These are phyloP conservation scores for Neuroterus valhalla DNA, from an alignment of 1,140 invertebrate genomes.

Conservation along the genomic window DNA sequence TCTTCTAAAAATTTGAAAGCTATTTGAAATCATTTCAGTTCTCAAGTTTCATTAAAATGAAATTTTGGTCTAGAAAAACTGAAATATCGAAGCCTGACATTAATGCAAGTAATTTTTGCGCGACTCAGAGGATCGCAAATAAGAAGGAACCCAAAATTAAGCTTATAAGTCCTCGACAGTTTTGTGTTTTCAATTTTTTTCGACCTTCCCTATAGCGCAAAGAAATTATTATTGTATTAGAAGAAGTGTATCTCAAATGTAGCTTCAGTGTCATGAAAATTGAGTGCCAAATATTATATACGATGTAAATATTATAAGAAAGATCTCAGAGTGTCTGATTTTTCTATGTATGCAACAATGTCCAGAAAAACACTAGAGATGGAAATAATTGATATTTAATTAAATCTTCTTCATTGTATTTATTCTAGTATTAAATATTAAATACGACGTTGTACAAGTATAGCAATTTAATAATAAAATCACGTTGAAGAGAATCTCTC, in stretches of 20 bases:
- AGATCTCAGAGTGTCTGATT: background rate
- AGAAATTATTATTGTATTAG: too few relatives aligned
- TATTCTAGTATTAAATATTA: slow-evolving; percentile 18
- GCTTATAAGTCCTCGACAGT: too few relatives aligned
- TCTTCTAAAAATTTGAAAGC: too few relatives aligned
- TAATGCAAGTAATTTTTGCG: too few relatives aligned
- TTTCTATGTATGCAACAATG: slow-evolving; percentile 16
- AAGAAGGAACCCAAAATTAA: too few relatives aligned
- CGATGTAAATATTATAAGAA: slow-evolving; percentile 7
- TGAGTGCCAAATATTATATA: background rate
- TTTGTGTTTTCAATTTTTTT: too few relatives aligned
- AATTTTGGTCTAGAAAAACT: too few relatives aligned
- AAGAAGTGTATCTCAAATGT: background rate
- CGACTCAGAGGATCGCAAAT: too few relatives aligned
- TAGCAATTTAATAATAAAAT: slow-evolving; percentile 21
- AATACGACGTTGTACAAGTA: slow-evolving; percentile 22
- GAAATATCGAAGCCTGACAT: too few relatives aligned
- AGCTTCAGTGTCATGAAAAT: slow-evolving; percentile 3
- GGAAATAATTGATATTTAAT: background rate
- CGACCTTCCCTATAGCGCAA: too few relatives aligned
- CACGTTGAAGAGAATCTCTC: background rate
- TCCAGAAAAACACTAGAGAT: background rate
- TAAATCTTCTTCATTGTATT: background rate
- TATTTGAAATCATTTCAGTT: too few relatives aligned
- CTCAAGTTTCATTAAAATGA: too few relatives aligned